Percentiles rank a stretch among this genome's conserved stretches.
Conservation (phyloP, 2,113 vertebrate genomes). For the Sinocyclocheilus grahami region DNA sequence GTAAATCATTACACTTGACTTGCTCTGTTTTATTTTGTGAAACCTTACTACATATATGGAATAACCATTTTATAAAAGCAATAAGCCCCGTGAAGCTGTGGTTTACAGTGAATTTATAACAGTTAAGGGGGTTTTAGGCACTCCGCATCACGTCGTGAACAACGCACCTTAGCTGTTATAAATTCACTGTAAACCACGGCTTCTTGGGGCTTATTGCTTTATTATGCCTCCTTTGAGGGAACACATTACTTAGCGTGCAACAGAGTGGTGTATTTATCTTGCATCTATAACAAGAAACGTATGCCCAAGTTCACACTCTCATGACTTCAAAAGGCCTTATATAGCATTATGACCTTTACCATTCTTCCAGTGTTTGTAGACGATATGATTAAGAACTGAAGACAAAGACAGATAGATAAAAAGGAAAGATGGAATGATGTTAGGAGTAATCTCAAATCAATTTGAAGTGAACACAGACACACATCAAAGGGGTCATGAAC, state of each 20-base stretch:
- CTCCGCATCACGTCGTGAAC: too few relatives aligned
- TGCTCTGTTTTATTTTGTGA: too few relatives aligned
- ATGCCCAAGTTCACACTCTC: slow-evolving; percentile 2
- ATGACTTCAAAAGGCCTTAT: background rate
- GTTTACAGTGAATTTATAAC: too few relatives aligned
- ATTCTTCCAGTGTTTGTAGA: slow-evolving; percentile 61
- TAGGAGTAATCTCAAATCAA: background rate
- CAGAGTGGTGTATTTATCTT: background rate
- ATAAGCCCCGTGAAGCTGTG: too few relatives aligned
- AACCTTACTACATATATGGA: too few relatives aligned
- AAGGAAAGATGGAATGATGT: background rate
- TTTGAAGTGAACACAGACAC: slow-evolving; percentile 4
- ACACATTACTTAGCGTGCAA: background rate
- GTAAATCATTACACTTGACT: too few relatives aligned
- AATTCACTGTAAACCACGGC: too few relatives aligned
- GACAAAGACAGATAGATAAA: slow-evolving; percentile 12
- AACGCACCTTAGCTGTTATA: too few relatives aligned
- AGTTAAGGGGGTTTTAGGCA: too few relatives aligned
- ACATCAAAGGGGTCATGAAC: background rate
- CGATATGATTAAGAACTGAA: slow-evolving; percentile 71
- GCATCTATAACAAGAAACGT: background rate
- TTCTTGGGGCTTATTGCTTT: too few relatives aligned
- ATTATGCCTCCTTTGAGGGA: background rate
- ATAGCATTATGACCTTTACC: slow-evolving; percentile 69
- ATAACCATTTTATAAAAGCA: too few relatives aligned